phyloP scores from a whole-genome alignment of 1,140 invertebrate species.

The Coenobita brevimanus region DNA sequence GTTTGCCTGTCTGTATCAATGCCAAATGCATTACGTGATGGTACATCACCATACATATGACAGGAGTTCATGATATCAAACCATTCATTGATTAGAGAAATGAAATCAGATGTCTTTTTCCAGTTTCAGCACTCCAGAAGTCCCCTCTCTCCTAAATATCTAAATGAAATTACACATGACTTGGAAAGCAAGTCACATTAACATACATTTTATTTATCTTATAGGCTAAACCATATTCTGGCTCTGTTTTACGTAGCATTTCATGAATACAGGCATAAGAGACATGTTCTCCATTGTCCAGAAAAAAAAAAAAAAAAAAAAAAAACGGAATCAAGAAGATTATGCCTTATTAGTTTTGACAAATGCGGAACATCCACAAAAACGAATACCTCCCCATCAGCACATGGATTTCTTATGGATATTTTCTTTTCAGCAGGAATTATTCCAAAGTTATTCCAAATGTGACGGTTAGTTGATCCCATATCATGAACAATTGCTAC shows the following conservation, averaged over 20 bases:
- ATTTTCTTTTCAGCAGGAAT: not conserved
- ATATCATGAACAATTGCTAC: not conserved
- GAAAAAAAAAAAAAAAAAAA: too few relatives aligned
- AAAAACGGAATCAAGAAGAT: not conserved
- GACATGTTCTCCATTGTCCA: not conserved
- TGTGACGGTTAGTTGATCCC: not conserved
- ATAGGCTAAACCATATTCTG: slow-evolving; percentile 9
- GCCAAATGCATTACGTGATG: not conserved
- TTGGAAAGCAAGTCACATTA: not conserved
- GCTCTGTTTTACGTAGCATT: not conserved
- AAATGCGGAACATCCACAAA: slow-evolving; percentile 6
- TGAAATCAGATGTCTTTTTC: not conserved
- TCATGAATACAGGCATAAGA: not conserved
- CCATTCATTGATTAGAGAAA: not conserved
- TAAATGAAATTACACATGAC: not conserved
- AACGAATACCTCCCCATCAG: not conserved
- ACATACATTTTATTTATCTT: slow-evolving; percentile 1
- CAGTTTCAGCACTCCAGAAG: not conserved
- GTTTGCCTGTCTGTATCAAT: not conserved
- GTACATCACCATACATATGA: not conserved
- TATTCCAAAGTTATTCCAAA: not conserved
- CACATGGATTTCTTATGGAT: slow-evolving; percentile 5
- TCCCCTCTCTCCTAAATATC: not conserved
- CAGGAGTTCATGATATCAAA: not conserved
- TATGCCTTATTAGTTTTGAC: not conserved